Conservation (phyloP, 2,888 invertebrate genomes). For the Papilio protenor region DNA sequence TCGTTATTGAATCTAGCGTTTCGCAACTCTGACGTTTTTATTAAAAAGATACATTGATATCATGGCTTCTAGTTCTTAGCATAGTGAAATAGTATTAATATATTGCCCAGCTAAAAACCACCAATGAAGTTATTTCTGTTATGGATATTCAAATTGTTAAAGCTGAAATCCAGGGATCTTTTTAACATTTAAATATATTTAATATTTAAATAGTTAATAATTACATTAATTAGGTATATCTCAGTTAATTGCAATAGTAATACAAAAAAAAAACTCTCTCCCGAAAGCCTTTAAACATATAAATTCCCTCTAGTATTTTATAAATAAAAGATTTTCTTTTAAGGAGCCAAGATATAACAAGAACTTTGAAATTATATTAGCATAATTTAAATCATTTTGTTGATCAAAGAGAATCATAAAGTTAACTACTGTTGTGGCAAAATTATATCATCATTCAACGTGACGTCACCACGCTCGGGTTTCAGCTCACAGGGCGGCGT, state of each 20-base stretch:
- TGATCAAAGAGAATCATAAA: neutral
- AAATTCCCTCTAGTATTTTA: neutral
- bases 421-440: slow-evolving; percentile 14
- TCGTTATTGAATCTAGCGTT: slow-evolving; percentile 29
- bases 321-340: neutral
- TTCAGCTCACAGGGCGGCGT: slow-evolving; percentile 62
- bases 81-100: neutral
- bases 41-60: slow-evolving; percentile 32
- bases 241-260: no score
- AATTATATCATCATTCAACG: slow-evolving; percentile 17
- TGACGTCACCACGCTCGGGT: slow-evolving; percentile 45
- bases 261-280: no score
- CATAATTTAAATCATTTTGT: slow-evolving; percentile 7
- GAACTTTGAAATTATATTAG: neutral
- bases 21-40: slow-evolving; percentile 27
- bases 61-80: neutral
- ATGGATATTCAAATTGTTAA: neutral
- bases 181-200: no score
- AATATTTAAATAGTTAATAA: neutral
- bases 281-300: neutral
- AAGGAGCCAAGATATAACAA: neutral
- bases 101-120: no score
- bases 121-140: no score
- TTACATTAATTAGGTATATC: neutral
- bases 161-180: no score